Evolutionary conservation across 2,888 invertebrate genomes (phyloP).

Genomic region (Nomada ferruginata): DNA sequence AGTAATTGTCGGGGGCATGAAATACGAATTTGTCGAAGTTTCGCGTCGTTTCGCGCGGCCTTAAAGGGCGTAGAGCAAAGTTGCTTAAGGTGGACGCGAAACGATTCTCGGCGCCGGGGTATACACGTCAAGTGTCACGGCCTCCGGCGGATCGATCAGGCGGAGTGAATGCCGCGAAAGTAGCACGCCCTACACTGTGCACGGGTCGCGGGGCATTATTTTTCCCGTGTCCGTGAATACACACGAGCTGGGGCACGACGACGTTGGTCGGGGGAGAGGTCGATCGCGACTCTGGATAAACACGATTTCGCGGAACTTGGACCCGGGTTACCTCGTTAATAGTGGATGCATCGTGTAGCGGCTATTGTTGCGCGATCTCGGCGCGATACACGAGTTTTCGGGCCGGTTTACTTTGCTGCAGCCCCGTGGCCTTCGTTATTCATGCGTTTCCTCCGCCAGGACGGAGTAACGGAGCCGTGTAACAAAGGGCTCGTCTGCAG

Average conservation of each 20-base stretch:
- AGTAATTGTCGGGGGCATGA: too few relatives aligned
- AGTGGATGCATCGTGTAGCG: slow-evolving; percentile 24
- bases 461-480: neutral
- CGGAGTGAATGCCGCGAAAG: slow-evolving; percentile 51
- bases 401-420: slow-evolving; percentile 4
- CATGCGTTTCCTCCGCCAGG: neutral
- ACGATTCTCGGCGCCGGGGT: slow-evolving; percentile 27
- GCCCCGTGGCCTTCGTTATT: neutral
- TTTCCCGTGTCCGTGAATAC: slow-evolving; percentile 50
- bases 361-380: slow-evolving; percentile 8
- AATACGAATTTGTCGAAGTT: neutral
- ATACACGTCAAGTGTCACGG: slow-evolving; percentile 60
- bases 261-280: slow-evolving; percentile 4
- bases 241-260: slow-evolving; percentile 32
- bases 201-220: slow-evolving; percentile 24
- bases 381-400: neutral
- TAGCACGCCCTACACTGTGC: slow-evolving; percentile 46
- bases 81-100: neutral
- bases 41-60: neutral
- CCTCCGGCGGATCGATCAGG: slow-evolving; percentile 66
- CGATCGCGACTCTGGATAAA: slow-evolving; percentile 29
- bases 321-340: slow-evolving; percentile 39
- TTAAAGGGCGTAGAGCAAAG: neutral
- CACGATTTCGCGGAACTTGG: slow-evolving; percentile 24
- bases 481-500: neutral